Evolutionary conservation across 2,888 invertebrate species (phyloP), one percentile per base, ranked within the genome.

Genomic region (Augochlorella aurata): DNA sequence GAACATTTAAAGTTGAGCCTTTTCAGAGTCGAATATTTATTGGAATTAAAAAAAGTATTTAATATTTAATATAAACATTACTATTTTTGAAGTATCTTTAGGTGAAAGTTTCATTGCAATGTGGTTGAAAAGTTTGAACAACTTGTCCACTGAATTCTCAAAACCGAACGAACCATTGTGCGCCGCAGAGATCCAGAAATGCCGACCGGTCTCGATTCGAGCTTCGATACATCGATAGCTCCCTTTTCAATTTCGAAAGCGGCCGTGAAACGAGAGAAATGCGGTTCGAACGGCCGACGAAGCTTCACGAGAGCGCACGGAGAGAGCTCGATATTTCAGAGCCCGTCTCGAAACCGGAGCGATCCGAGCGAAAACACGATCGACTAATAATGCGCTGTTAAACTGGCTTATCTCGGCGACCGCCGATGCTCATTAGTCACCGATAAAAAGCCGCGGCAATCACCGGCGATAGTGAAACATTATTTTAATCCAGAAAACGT

Each of bases 351-450:
- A n/a, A 38, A 38, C 38, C 38, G 38, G 38, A 38, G 29, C 38
- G 66, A 66, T 66, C 45, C 47, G 47, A 67, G 45, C 47, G 67
- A 24, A 47, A 47, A 49, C 49, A 67, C 49, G 49, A 67, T 47
- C 54, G 44, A 49, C 45, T 8, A 47, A 68, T 74, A 68, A 68
- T 61, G 63, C 45, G 18, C 66, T 24, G 58, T 44, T 58, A 18
- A 49, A 65, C 38, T 47, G 44, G 1, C 77, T 76, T 77, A 79
- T 77, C 77, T 49, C 50, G 21, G 38, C 38, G n/a, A 38, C 66
- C 21, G 45, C 69, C 49, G 49, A 50, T 70, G 65, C 49, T 79
- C 70, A 71, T 79, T 79, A 67, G 29, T 71, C 79, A 61, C 50
- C 12, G 77, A 70, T 79, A 79, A 67, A n/a, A 14, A 24, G 12